Base-by-base conservation (phyloP, 2,888 invertebrate genomes). In the Pyralis farinalis region DNA sequence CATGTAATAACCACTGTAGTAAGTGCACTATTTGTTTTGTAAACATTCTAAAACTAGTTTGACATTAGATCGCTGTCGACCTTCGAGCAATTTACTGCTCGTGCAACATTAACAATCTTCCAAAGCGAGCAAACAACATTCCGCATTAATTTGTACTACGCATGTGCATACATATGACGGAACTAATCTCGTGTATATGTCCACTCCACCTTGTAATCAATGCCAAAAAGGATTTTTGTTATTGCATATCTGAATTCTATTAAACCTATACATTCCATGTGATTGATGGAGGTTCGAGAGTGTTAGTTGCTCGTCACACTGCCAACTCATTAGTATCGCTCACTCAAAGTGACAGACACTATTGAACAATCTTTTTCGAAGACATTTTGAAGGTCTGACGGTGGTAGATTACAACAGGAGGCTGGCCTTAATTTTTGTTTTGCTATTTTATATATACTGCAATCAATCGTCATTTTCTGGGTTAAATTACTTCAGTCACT, bases 161-260 rank as follows among this genome's bases (percentile, higher is more conserved):
- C 39, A 33, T 33, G 39, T 33, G 33, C 33, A 39, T 37, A 39
- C 31, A 32, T 6, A 30, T 32, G 27, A 27, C 39, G 39, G 39
- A 39, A 39, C 32, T 39, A 28, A 33, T 25, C 33, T 27, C 27
- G 39, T 32, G 25, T 12, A 7, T 38, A 7, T 38, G 8, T 31
- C 21, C 21, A 38, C 32, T 33, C 27, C 33, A 39, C 39, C 39
- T 39, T 39, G 39, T 33, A 11, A 27, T 39, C 39, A 39, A 39
- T 39, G 39, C 20, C 39, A 33, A 37, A 37, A 37, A 16, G 30
- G 30, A 22, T 12, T 29, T 25, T 25, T 25, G 1, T 8, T 25
- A 25, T 25, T 25, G n/a, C 25, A 25, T 25, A 7, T 25, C 25
- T 25, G 25, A 25, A 25, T 8, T 25, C 25, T 25, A 25, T 25